Percentiles rank a stretch among this genome's conserved stretches.
These are phyloP conservation scores for Alca torda DNA, from an alignment of 2,797 vertebrate species.

Conservation along the genomic window DNA sequence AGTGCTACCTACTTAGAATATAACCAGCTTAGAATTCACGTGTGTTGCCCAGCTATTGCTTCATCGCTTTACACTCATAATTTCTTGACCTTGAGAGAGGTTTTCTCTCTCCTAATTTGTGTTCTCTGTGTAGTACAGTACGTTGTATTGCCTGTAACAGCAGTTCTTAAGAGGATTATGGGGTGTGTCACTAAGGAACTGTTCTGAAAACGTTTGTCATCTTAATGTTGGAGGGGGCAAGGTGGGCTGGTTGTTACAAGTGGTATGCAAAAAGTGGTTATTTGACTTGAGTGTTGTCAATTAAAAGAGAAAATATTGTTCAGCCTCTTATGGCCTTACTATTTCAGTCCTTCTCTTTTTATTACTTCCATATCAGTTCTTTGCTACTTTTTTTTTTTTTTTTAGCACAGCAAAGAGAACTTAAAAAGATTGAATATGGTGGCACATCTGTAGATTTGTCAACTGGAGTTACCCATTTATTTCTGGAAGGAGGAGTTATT, in stretches of 20 bases:
- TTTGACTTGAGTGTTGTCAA: background rate
- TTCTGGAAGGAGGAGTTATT: background rate
- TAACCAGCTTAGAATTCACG: background rate
- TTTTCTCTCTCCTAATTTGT: background rate
- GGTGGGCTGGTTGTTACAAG: background rate
- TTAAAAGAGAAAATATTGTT: background rate
- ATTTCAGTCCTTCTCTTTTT: background rate
- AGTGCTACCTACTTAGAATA: background rate
- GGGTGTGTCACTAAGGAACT: background rate
- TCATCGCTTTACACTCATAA: background rate
- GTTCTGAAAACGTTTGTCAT: background rate
- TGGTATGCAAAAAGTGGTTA: background rate
- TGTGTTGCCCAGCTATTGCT: background rate
- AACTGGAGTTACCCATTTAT: background rate
- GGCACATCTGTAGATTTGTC: background rate
- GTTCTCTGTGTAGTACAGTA: background rate
- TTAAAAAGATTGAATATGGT: background rate
- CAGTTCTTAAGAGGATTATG: background rate
- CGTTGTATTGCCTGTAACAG: background rate
- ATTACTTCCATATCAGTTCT: background rate
- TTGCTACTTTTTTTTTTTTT: background rate
- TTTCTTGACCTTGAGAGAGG: background rate
- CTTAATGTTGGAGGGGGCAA: background rate
- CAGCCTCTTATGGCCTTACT: background rate
- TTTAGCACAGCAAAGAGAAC: background rate